Percentiles rank a stretch among this genome's conserved stretches.
Evolutionary conservation across 2,113 vertebrate species (phyloP).

Genomic region (Pollimyrus isidori): DNA sequence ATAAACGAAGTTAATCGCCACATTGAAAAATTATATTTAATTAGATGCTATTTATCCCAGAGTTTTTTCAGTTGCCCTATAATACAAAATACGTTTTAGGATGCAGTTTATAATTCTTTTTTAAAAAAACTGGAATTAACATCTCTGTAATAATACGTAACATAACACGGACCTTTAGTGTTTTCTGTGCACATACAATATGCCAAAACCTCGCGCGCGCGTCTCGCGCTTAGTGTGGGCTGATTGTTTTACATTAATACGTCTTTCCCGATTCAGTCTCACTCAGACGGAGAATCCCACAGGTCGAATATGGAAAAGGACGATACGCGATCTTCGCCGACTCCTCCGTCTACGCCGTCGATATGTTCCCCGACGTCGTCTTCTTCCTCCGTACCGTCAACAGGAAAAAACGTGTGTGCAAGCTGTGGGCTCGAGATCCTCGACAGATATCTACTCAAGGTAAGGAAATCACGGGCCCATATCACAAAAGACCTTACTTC

Average conservation of each 20-base stretch:
- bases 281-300: constrained; percentile 80
- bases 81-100: neutral
- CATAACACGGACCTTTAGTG: neutral
- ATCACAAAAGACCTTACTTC: neutral
- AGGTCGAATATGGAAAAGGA: constrained; percentile 83
- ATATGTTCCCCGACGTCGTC: constrained; percentile 85
- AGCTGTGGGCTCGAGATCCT: constrained; percentile 94
- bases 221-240: neutral
- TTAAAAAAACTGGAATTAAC: neutral
- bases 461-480: constrained; percentile 38
- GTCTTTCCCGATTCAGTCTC: constrained; percentile 62
- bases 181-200: neutral
- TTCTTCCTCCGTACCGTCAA: constrained; percentile 74
- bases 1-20: neutral
- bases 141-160: neutral
- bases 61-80: neutral
- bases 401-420: constrained; percentile 88
- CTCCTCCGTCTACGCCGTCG: constrained; percentile 86
- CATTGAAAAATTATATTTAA: neutral
- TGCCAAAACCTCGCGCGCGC: neutral
- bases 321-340: constrained; percentile 81
- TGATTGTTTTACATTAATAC: neutral
- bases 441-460: constrained; percentile 94
- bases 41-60: neutral
- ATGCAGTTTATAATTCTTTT: neutral